A percentile compares a stretch with the other conserved stretches of the same genome.
Conservation (phyloP, 2,888 invertebrate species). For the Leucophenga maculata region DNA sequence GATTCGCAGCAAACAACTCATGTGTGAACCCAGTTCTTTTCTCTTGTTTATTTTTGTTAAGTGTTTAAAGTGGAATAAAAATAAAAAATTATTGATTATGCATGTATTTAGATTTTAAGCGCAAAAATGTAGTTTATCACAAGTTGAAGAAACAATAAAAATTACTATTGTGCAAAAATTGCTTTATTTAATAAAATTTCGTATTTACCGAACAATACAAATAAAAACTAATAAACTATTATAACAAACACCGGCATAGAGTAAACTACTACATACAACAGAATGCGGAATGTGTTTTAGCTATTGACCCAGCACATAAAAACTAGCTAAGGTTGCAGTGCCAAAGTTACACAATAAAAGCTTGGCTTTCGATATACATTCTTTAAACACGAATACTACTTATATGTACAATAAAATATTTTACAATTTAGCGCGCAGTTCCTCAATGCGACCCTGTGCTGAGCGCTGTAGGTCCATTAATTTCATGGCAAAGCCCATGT, state of each 20-base stretch:
- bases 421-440: slow-evolving; percentile 84
- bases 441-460: slow-evolving; percentile 82
- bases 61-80: slow-evolving; percentile 11
- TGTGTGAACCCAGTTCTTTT: slow-evolving; percentile 9
- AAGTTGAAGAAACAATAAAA: slow-evolving; percentile 66
- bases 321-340: no score
- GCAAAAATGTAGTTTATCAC: slow-evolving; percentile 41
- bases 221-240: no score
- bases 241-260: no score
- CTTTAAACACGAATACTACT: no score
- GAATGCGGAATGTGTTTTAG: background rate
- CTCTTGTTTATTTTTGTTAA: slow-evolving; percentile 10
- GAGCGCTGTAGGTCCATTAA: slow-evolving; percentile 86
- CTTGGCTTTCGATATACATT: no score
- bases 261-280: no score
- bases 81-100: slow-evolving; percentile 2
- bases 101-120: slow-evolving; percentile 47
- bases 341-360: no score
- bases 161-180: slow-evolving; percentile 57
- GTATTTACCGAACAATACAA: no score
- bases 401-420: slow-evolving; percentile 4
- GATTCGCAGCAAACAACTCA: background rate
- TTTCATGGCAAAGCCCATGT: slow-evolving; percentile 97
- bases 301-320: background rate
- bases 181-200: background rate